phyloP scores from a whole-genome alignment of 2,888 invertebrate genomes.

The Hymenopus coronatus region DNA sequence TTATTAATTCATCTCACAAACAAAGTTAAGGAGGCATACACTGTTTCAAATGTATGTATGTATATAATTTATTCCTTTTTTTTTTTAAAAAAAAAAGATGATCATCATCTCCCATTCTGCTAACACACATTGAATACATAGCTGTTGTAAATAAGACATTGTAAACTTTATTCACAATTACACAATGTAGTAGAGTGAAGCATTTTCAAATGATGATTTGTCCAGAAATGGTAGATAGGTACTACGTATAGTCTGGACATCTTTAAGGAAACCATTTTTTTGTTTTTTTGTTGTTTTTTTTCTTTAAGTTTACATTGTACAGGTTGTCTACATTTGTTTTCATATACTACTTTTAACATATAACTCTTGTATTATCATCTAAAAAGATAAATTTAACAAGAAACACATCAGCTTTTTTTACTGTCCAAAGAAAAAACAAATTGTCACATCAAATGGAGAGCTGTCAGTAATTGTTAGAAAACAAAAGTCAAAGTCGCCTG shows the following conservation, averaged over 20 bases:
- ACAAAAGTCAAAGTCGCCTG: neutral
- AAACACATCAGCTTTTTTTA: constrained; percentile 28
- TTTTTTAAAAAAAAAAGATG: constrained; percentile 9
- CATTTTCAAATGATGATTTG: constrained; percentile 33
- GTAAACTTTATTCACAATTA: constrained; percentile 38
- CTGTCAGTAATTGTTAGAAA: neutral
- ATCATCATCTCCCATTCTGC: constrained; percentile 1
- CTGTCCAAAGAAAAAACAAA: constrained; percentile 33
- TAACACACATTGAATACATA: constrained; percentile 26
- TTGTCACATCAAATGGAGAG: constrained; percentile 17
- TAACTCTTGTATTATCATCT: constrained; percentile 32
- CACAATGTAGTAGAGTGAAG: constrained; percentile 39
- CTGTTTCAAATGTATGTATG: neutral
- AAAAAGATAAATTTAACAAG: constrained; percentile 34
- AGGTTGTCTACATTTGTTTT: constrained; percentile 24
- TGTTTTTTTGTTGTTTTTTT: neutral
- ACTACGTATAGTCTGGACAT: constrained; percentile 22
- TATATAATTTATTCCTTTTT: constrained; percentile 3
- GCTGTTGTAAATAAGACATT: constrained; percentile 36
- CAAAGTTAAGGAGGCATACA: neutral
- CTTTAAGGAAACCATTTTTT: constrained; percentile 22
- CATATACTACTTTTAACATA: constrained; percentile 27
- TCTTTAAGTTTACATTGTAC: constrained; percentile 23
- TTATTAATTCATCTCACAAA: neutral
- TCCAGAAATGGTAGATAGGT: constrained; percentile 32